Base-by-base conservation (phyloP, 2,888 invertebrate species). In the Chaetoderma sp. region DNA sequence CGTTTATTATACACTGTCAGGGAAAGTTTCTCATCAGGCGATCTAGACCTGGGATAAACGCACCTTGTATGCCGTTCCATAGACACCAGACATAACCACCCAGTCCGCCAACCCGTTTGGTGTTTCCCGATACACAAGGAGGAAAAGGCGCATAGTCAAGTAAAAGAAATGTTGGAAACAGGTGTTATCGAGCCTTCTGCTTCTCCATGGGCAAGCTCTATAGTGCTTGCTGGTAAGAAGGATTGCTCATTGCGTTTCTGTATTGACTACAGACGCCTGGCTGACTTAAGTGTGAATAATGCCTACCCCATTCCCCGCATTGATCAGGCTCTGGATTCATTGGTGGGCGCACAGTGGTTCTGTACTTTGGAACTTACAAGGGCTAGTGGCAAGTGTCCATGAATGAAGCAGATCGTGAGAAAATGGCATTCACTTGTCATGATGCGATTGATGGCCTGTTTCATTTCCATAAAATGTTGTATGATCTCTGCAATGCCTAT, bases 171-270 rank as follows among this genome's bases (percentile, higher is more conserved):
- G 66, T 44, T 73, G 13, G 39, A 58, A 4, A 18, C 23, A n/a
- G 66, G 67, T 21, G 60, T 73, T 5, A 73, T 74, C 21, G 66
- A 73, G 28, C 67, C 64, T 18, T 65, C 67, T 16, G 42, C 47
- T 4, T 66, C 64, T 56, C 57, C 70, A 16, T 73, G 71, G 73
- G 25, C 57, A 39, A 60, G 60, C 2, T 63, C 68, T 1, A 60
- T 71, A 8, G 72, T 72, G 16, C 32, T 66, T 8, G 66, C 68
- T 4, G 42, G 32, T 18, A 73, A 73, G 58, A 68, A 63, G 45
- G 65, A 70, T 60, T 66, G 67, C 16, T 5, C 21, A 18, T 28
- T 32, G 27, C 16, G 67, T n/a, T n/a, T 47, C 8, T 47, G 47
- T 47, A 6, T 23, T 21, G 47, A 47, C 21, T 47, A 21, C 47